These are phyloP conservation scores for Melieria picta DNA, from an alignment of 2,888 invertebrate genomes.

Conservation along the genomic window DNA sequence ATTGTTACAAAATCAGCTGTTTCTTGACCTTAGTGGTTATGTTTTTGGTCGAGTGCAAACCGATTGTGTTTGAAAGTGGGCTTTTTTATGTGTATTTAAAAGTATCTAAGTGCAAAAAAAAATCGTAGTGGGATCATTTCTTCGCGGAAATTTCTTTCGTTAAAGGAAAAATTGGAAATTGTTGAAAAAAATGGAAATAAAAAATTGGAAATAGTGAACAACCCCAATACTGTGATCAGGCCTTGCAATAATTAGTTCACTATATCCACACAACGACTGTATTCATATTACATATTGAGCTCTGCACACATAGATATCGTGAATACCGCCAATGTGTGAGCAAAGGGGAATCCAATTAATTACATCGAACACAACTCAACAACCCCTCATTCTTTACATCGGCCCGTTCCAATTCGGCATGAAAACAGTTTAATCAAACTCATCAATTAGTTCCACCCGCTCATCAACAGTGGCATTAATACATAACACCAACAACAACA, in stretches of 20 bases:
- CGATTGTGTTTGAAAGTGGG: too few species aligned
- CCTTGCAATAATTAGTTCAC: not conserved
- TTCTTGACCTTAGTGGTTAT: too few species aligned
- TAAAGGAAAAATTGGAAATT: too few species aligned
- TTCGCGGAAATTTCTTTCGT: too few species aligned
- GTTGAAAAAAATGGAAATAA: not conserved
- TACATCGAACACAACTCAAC: constrained; percentile 32
- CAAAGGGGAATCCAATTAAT: constrained; percentile 30
- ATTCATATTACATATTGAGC: too few species aligned
- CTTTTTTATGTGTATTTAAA: too few species aligned
- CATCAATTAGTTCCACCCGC: constrained; percentile 41
- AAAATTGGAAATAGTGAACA: not conserved
- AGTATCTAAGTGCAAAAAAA: too few species aligned
- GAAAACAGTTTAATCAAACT: constrained; percentile 32
- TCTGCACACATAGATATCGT: too few species aligned
- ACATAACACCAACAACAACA: constrained; percentile 1
- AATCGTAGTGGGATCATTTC: too few species aligned
- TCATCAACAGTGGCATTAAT: not conserved
- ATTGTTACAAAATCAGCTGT: too few species aligned
- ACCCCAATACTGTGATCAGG: not conserved
- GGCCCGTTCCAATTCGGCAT: not conserved
- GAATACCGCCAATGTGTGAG: not conserved
- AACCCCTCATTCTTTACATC: constrained; percentile 21
- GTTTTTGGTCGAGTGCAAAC: too few species aligned
- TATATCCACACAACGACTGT: not conserved